Evolutionary conservation across 2,888 invertebrate species (phyloP).

Genomic region (Cordylochernes scorpioides): DNA sequence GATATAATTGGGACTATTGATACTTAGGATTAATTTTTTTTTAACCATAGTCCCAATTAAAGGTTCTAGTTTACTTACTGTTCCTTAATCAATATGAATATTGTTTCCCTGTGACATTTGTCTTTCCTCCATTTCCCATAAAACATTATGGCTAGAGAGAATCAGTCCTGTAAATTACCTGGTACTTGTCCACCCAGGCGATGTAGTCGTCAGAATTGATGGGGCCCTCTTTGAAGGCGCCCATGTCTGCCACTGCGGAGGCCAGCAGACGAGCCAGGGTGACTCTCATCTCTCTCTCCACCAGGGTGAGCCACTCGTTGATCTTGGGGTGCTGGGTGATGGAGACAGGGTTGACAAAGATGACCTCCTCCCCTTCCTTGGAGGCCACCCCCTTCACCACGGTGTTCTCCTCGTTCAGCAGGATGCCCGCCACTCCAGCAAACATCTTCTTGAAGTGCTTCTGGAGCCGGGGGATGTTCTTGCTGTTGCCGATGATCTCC

Average conservation of each 20-base stretch:
- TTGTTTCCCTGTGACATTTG: no score
- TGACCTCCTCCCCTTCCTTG: slow-evolving; percentile 86
- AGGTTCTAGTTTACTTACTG: no score
- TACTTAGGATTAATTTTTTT: no score
- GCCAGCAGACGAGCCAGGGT: slow-evolving; percentile 75
- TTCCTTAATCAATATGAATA: no score
- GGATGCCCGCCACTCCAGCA: slow-evolving; percentile 83
- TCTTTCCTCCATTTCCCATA: no score
- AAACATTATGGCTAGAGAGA: no score
- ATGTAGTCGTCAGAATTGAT: slow-evolving; percentile 65
- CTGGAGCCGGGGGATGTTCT: slow-evolving; percentile 83
- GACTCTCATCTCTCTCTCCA: slow-evolving; percentile 89
- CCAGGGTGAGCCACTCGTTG: slow-evolving; percentile 88
- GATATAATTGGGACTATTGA: no score
- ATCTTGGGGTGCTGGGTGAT: slow-evolving; percentile 86
- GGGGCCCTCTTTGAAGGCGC: slow-evolving; percentile 58
- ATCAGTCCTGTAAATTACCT: slow-evolving; percentile 20
- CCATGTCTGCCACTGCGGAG: slow-evolving; percentile 64
- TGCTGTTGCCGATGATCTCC: slow-evolving; percentile 98
- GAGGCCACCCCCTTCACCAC: slow-evolving; percentile 76
- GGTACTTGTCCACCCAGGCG: slow-evolving; percentile 52
- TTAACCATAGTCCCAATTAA: no score
- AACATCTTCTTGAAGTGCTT: slow-evolving; percentile 99
- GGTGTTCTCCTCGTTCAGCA: slow-evolving; percentile 75
- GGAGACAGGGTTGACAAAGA: slow-evolving; percentile 35